A percentile compares a stretch with the other conserved stretches of the same genome.
Evolutionary conservation across 2,113 vertebrate genomes (phyloP).

Genomic region (Willisornis vidua): DNA sequence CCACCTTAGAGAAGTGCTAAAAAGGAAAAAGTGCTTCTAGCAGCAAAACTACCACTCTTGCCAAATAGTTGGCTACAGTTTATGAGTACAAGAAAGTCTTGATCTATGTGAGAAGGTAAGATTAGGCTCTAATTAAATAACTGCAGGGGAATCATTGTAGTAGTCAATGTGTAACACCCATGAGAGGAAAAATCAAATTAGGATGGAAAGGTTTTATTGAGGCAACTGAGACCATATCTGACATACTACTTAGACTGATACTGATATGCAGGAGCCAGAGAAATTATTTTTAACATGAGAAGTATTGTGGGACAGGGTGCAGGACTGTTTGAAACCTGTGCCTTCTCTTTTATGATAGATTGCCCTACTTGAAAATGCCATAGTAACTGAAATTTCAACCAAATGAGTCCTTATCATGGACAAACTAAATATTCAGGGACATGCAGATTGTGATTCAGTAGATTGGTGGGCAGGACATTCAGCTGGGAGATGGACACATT

Average conservation of each 20-base stretch:
- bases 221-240: not conserved
- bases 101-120: not conserved
- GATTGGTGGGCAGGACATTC: not conserved
- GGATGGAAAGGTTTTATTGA: constrained; percentile 7
- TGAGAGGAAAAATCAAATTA: constrained; percentile 28
- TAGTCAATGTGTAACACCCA: not conserved
- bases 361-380: not conserved
- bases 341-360: not conserved
- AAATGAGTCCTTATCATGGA: not conserved
- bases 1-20: not conserved
- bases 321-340: not conserved
- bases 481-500: fast-evolving
- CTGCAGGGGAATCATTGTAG: not conserved
- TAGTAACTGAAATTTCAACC: not conserved
- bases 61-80: not conserved
- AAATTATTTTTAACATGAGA: not conserved
- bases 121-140: constrained; percentile 34
- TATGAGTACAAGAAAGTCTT: not conserved
- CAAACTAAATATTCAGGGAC: not conserved
- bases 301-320: not conserved
- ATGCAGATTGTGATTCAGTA: not conserved
- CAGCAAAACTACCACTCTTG: not conserved
- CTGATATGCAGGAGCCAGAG: not conserved
- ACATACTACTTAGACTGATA: not conserved
- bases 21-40: not conserved